phyloP scores from a whole-genome alignment of 92 coral and sea anemone genomes.

The Parazoanthus darwini region DNA sequence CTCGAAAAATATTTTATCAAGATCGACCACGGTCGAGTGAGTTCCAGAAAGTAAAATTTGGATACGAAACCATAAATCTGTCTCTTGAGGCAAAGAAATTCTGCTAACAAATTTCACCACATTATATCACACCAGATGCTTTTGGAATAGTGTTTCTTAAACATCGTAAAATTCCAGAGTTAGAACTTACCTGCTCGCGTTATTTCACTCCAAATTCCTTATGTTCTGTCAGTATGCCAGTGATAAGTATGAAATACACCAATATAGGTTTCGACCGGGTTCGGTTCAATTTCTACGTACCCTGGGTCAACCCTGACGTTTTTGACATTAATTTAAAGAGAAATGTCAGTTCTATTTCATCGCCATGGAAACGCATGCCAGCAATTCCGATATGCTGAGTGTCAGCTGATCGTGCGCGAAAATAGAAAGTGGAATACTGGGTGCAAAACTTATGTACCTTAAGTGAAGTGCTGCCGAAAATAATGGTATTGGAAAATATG shows the following conservation, averaged over 20 bases:
- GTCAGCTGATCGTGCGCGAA: too few species aligned
- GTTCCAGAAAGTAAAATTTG: not conserved
- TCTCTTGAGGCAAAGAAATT: not conserved
- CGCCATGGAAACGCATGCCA: not conserved
- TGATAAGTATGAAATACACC: not conserved
- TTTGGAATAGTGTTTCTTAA: not conserved
- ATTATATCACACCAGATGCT: conserved; percentile 18
- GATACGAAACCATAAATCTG: not conserved
- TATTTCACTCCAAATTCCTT: not conserved
- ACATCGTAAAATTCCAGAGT: not conserved
- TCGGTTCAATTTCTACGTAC: not conserved
- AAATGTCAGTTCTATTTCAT: not conserved
- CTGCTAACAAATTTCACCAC: not conserved
- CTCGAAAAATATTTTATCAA: not conserved
- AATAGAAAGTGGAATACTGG: too few species aligned
- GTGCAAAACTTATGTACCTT: too few species aligned
- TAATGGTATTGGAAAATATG: too few species aligned
- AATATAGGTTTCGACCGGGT: not conserved
- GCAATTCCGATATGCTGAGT: not conserved
- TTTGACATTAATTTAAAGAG: not conserved
- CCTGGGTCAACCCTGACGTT: not conserved
- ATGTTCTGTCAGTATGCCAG: not conserved
- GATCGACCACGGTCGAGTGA: conserved; percentile 7
- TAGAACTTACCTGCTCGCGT: conserved; percentile 6
- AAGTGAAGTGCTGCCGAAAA: too few species aligned